phyloP scores from a whole-genome alignment of 2,888 invertebrate genomes.

The Eilema depressum region DNA sequence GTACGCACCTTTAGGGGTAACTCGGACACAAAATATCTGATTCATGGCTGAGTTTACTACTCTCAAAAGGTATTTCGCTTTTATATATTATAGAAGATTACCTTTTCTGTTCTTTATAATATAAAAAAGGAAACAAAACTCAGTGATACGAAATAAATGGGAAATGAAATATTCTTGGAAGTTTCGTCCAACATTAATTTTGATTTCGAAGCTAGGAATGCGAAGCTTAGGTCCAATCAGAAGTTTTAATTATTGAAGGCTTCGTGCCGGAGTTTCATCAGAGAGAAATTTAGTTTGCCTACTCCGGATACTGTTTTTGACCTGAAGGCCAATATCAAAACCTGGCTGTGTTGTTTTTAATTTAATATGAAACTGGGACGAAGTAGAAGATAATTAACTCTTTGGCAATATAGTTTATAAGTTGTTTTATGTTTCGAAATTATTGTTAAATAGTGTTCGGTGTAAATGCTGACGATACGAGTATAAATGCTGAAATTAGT shows the following conservation, averaged over 20 bases:
- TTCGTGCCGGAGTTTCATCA: not conserved
- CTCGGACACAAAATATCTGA: too few relatives aligned
- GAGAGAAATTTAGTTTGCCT: not conserved
- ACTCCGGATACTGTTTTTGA: not conserved
- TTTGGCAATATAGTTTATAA: not conserved
- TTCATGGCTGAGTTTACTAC: too few relatives aligned
- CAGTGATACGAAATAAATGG: not conserved
- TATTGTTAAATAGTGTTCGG: not conserved
- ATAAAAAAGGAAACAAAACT: not conserved
- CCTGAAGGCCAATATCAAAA: not conserved
- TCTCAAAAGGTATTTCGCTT: too few relatives aligned
- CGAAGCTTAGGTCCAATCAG: not conserved
- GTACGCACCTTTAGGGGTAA: too few relatives aligned
- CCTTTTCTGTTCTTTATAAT: not conserved
- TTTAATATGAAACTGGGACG: not conserved
- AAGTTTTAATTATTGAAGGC: not conserved
- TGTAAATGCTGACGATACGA: too few relatives aligned
- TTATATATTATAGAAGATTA: too few relatives aligned
- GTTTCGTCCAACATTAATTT: constrained; percentile 6
- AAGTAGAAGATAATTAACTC: not conserved
- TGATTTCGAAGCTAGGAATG: not conserved
- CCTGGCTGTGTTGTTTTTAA: not conserved
- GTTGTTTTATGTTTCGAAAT: not conserved
- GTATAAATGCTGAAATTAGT: too few relatives aligned
- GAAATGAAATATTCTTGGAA: not conserved